Evolutionary conservation across 1,140 invertebrate species (phyloP).

Genomic region (Diploscapter pachys): DNA sequence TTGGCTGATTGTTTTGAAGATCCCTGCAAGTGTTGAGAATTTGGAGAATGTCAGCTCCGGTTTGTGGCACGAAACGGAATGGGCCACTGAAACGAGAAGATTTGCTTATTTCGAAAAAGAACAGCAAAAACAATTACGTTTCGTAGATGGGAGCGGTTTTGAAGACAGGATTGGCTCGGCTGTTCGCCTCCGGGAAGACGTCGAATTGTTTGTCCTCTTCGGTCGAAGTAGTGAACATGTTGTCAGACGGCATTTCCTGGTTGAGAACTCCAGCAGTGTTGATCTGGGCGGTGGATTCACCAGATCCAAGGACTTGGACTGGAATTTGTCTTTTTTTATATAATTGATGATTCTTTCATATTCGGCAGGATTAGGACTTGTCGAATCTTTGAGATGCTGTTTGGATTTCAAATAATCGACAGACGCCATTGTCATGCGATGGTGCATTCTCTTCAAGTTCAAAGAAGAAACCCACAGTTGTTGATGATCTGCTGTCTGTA

Average conservation of each 20-base stretch:
- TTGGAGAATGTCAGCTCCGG: slow-evolving; percentile 47
- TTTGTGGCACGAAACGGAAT: slow-evolving; percentile 36
- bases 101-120: not conserved
- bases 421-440: not conserved
- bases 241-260: slow-evolving; percentile 52
- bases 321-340: slow-evolving; percentile 26
- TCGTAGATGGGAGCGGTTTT: slow-evolving; percentile 51
- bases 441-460: not conserved
- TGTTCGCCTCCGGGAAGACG: slow-evolving; percentile 54
- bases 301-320: slow-evolving; percentile 50
- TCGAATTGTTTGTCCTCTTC: slow-evolving; percentile 59
- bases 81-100: slow-evolving; percentile 24
- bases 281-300: slow-evolving; percentile 40
- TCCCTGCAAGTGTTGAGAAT: slow-evolving; percentile 52
- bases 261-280: slow-evolving; percentile 42
- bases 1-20: slow-evolving; percentile 42
- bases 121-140: slow-evolving; percentile 31
- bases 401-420: not conserved
- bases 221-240: slow-evolving; percentile 56
- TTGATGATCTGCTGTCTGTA: slow-evolving; percentile 24
- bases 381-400: not conserved
- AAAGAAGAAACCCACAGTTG: slow-evolving; percentile 40
- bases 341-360: not conserved
- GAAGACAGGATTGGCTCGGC: slow-evolving; percentile 52
- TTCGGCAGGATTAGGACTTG: not conserved